Base-by-base conservation (phyloP, 1,140 invertebrate genomes). In the Sitobion miscanthi region DNA sequence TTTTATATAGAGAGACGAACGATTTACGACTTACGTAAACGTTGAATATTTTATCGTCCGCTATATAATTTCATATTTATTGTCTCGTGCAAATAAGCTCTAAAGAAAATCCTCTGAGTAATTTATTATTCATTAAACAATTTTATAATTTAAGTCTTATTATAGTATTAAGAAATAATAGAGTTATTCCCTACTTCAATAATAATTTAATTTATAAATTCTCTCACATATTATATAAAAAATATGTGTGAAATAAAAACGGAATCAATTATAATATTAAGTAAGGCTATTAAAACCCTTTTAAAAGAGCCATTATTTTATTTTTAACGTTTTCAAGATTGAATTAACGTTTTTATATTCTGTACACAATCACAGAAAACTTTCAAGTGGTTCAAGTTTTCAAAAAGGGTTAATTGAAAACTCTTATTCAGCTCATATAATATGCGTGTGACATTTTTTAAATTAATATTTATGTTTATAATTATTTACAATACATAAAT, bases 301-400 rank as follows among this genome's bases (percentile, higher is more conserved):
- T 88, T 35, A 52, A 52, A 52, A 88, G 30, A 52, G 47, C 86
- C 14, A 49, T 88, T 88, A 88, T 52, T 47, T 86, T 47, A 14
- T 86, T 45, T 86, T 86, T 35, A 88, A 88, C 47, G 35, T 88
- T 85, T 35, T 88, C 30, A 88, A 88, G 86, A 88, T 2, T 52
- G 30, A 52, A 88, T n/a, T 6, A 52, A 88, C 17, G 47, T 52
- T 88, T 88, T 88, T 52, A n/a, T 77, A 77, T n/a, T n/a, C 47
- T 52, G n/a, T n/a, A 35, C 30, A n/a, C 30, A 77, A 30, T 77
- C 62, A n/a, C 86, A 88, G n/a, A 88, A 88, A 88, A 20, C 7
- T 52, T 30, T 47, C 47, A 52, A 88, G 86, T 88, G 86, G 47
- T 35, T 87, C 47, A 52, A 88, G 47, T 88, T 88, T 88, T 35